Base-by-base conservation (phyloP, 1,140 invertebrate species). In the Lucilia cuprina region DNA sequence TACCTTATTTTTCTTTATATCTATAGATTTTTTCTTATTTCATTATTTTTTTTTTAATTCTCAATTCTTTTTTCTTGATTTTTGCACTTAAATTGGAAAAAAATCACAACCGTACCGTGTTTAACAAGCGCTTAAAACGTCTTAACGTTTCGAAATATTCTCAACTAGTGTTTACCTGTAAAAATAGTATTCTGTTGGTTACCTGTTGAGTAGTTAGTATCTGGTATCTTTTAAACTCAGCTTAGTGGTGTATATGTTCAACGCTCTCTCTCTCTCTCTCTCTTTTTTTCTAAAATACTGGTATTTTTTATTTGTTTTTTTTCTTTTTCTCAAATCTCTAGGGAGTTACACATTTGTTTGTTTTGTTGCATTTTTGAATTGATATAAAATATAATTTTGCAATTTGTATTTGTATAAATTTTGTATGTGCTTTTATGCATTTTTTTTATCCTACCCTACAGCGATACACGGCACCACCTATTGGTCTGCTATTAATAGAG, bases 101-200 rank as follows among this genome's bases (percentile, higher is more conserved):
- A 82, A 47, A 55, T 17, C 19, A 50, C 30, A 19, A 8, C 14
- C 75, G 35, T 47, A 47, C 35, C 77, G 77, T 19, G n/a, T 21
- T 21, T 30, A 8, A 14, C 25, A 30, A 12, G 30, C 75, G 21
- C 65, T 70, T 80, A 12, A 21, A 78, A 60, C 82, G 82, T 83
- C 82, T 74, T 65, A 47, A 70, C 82, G 82, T 50, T 60, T 83
- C 82, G 65, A 60, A 65, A 83, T 74, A 30, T 83, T 83, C 82
- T 83, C 82, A 74, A 34, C 82, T 47, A 83, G 30, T 83, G 82
- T 74, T 83, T n/a, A 50, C 47, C 41, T 80, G 77, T 49, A 30
- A 34, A 55, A 70, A 60, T 35, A 60, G 82, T 70, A 82, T 82
- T n/a, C 25, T 65, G 34, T 30, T 14, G 34, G 82, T 50, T 82